These are phyloP conservation scores for Lontra canadensis DNA, from an alignment of 2,113 vertebrate genomes.

Conservation along the genomic window DNA sequence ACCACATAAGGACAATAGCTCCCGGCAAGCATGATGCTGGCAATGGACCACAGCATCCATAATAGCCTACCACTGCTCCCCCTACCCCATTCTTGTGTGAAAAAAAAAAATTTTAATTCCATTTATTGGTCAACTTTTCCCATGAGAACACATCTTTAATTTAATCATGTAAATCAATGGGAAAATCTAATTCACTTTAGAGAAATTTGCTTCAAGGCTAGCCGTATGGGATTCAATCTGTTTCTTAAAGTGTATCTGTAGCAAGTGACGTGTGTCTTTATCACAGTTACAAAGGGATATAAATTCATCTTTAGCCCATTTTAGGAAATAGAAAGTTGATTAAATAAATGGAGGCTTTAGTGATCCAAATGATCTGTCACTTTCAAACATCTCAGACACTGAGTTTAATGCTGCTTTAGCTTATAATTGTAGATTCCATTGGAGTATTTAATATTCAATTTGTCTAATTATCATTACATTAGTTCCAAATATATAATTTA, in stretches of 20 bases:
- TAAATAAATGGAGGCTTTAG: conserved; percentile 56
- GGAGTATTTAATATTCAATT: conserved; percentile 52
- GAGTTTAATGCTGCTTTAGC: conserved; percentile 40
- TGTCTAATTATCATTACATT: conserved; percentile 40
- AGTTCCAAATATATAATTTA: conserved; percentile 47
- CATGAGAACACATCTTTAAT: conserved; percentile 73
- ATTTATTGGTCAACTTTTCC: conserved; percentile 73
- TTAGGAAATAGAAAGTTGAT: conserved; percentile 63
- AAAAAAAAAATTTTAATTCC: conserved; percentile 59
- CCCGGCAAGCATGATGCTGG: accelerated
- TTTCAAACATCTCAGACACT: conserved; percentile 52
- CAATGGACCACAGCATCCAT: neutral
- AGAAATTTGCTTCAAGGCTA: conserved; percentile 63
- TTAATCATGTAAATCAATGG: conserved; percentile 77
- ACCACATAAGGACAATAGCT: neutral
- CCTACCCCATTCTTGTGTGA: neutral
- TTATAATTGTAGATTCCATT: conserved; percentile 25
- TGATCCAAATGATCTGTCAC: conserved; percentile 55
- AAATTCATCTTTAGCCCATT: conserved; percentile 72
- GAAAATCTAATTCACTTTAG: conserved; percentile 76
- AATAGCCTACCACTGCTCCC: neutral
- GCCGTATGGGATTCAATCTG: conserved; percentile 63
- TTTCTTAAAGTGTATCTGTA: conserved; percentile 58
- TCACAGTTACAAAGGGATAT: conserved; percentile 67
- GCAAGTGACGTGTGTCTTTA: conserved; percentile 71